These are phyloP conservation scores for Lathronympha strigana DNA, from an alignment of 2,888 invertebrate genomes.

Conservation along the genomic window DNA sequence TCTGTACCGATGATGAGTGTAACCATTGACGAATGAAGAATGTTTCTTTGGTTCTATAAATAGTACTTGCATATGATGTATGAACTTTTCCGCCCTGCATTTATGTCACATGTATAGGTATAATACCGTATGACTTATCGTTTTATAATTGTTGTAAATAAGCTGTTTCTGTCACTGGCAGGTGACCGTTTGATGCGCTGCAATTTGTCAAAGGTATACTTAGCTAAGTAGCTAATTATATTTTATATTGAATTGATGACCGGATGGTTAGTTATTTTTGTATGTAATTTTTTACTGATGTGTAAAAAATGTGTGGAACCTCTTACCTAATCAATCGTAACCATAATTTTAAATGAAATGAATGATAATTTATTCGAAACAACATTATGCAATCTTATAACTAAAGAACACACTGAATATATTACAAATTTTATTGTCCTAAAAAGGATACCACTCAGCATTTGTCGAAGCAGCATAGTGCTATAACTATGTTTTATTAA, in stretches of 20 bases:
- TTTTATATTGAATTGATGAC: constrained; percentile 14
- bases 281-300: constrained; percentile 2
- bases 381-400: no score
- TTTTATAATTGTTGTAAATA: constrained; percentile 37
- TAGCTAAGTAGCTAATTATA: constrained; percentile 25
- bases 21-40: not conserved
- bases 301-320: not conserved
- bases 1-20: not conserved
- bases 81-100: constrained; percentile 2
- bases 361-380: no score
- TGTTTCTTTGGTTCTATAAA: not conserved
- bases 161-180: constrained; percentile 20
- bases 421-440: no score
- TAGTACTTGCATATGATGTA: constrained; percentile 2
- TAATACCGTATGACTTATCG: constrained; percentile 31
- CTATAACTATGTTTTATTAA: no score
- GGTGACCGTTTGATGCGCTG: constrained; percentile 31
- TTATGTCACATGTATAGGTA: constrained; percentile 6
- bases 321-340: no score
- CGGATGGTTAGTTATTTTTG: constrained; percentile 4
- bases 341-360: no score
- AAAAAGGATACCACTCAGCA: no score
- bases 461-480: no score
- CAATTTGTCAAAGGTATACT: constrained; percentile 34
- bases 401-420: no score